A percentile compares a stretch with the other conserved stretches of the same genome.
Conservation (phyloP, 2,113 vertebrate genomes). For the Paramisgurnus dabryanus region DNA sequence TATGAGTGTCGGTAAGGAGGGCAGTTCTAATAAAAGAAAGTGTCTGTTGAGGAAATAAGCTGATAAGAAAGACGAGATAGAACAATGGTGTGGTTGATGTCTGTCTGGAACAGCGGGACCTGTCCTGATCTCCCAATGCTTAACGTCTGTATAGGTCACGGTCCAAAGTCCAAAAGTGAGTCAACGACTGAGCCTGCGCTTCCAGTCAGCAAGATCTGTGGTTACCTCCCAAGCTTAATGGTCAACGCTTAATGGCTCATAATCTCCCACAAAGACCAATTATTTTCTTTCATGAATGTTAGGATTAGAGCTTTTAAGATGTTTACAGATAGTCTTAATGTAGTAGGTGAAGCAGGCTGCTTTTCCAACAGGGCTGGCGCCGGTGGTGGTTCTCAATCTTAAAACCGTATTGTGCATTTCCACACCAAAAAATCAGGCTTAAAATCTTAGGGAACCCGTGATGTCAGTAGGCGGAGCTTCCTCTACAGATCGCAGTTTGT, state of each 20-base stretch:
- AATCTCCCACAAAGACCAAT: conserved; percentile 49
- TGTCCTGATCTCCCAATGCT: not conserved
- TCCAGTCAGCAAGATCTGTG: conserved; percentile 51
- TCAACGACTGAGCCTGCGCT: conserved; percentile 61
- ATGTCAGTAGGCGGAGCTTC: no score
- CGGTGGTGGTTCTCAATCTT: no score
- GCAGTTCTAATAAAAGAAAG: conserved; percentile 54
- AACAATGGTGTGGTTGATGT: conserved; percentile 38
- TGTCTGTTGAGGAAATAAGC: conserved; percentile 50
- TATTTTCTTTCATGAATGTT: not conserved
- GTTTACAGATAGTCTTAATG: not conserved
- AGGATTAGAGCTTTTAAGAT: not conserved
- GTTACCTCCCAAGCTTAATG: conserved; percentile 46
- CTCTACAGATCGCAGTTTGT: no score
- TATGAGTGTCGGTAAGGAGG: conserved; percentile 27
- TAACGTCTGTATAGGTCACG: conserved; percentile 25
- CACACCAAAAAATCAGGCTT: no score
- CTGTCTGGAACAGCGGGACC: conserved; percentile 30
- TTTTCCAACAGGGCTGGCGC: not conserved
- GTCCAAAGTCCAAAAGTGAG: conserved; percentile 56
- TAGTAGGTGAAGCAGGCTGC: conserved; percentile 1
- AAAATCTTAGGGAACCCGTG: no score
- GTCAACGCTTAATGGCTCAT: conserved; percentile 37
- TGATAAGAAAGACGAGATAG: conserved; percentile 45
- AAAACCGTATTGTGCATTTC: no score